Conservation (phyloP, 2,888 invertebrate species). For the Stomorhina lunata region DNA sequence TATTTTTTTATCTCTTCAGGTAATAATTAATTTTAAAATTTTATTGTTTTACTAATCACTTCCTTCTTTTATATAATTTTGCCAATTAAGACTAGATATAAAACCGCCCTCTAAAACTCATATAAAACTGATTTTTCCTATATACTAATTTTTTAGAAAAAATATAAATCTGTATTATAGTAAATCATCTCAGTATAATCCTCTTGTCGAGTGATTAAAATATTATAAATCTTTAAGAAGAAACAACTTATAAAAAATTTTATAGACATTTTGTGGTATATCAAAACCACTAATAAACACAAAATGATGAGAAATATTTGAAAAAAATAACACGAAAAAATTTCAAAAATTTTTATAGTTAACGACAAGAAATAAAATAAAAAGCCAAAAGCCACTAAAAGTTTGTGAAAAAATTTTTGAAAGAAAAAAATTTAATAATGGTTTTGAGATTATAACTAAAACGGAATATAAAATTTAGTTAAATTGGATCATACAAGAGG, state of each 20-base stretch:
- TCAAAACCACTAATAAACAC: slow-evolving; percentile 36
- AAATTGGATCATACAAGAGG: no score
- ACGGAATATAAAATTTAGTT: background rate
- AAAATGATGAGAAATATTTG: background rate
- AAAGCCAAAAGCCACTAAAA: background rate
- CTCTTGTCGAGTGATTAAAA: slow-evolving; percentile 45
- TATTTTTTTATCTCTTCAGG: no score
- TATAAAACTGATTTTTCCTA: background rate
- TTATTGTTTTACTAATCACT: background rate
- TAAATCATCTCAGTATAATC: slow-evolving; percentile 48
- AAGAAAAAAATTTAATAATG: slow-evolving; percentile 4
- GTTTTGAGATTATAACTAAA: slow-evolving; percentile 22
- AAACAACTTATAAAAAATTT: slow-evolving; percentile 2
- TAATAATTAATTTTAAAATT: background rate
- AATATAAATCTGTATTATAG: slow-evolving; percentile 4
- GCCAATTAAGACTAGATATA: background rate
- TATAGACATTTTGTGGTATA: slow-evolving; percentile 50
- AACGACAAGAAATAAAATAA: background rate
- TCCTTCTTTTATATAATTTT: background rate
- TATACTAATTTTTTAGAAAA: slow-evolving; percentile 1
- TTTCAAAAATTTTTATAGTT: background rate
- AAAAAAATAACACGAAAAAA: background rate
- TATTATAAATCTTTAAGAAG: slow-evolving; percentile 41
- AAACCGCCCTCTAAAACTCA: background rate
- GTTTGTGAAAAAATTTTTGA: background rate